Evolutionary conservation across 2,797 vertebrate species (phyloP).

Genomic region (Chrysocyon brachyurus): DNA sequence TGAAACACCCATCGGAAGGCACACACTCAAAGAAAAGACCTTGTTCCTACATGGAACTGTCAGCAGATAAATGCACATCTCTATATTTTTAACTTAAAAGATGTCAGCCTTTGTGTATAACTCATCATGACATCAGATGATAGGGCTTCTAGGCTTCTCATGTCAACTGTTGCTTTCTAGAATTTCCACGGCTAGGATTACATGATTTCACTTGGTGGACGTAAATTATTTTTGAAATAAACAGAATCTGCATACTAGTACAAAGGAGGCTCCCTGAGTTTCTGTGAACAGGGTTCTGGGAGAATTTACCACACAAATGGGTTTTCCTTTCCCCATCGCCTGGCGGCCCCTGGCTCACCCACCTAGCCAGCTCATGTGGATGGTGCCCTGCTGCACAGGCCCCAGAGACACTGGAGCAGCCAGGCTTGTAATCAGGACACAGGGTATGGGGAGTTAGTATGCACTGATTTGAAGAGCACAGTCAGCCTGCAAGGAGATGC

Average conservation of each 20-base stretch:
- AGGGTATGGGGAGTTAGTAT: accelerated
- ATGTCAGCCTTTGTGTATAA: background rate
- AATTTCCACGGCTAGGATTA: background rate
- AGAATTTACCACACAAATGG: background rate
- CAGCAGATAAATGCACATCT: background rate
- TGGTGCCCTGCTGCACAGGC: background rate
- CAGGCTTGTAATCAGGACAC: background rate
- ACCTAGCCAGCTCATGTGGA: background rate
- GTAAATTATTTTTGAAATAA: background rate
- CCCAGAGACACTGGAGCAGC: accelerated
- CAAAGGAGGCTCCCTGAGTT: too few species aligned
- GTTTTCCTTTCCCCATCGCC: background rate
- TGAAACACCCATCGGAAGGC: background rate
- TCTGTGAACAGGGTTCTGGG: background rate
- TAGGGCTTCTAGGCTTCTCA: background rate
- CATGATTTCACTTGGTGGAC: accelerated
- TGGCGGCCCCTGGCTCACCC: background rate
- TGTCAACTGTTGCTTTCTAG: background rate
- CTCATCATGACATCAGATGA: background rate
- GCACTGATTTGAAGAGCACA: accelerated
- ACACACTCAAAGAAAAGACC: background rate
- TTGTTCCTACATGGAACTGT: accelerated
- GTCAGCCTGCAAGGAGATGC: background rate
- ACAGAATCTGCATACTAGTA: too few species aligned
- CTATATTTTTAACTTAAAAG: background rate